Base-by-base conservation (phyloP, 2,797 vertebrate species). In the Scomberomorus guttatus region DNA sequence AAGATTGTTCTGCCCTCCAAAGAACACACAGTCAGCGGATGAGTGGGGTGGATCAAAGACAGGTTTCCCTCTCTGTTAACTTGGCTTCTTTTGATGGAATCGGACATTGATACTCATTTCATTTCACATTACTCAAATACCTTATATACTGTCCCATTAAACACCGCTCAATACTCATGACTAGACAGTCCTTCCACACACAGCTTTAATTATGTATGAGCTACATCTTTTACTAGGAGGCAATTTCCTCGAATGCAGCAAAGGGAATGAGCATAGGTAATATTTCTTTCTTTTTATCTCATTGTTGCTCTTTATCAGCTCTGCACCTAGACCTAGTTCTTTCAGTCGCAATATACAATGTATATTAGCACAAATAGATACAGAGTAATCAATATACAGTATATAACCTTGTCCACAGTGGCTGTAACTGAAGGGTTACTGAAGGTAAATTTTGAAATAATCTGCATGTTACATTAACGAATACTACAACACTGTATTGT, bases 11-110 rank as follows among this genome's bases (percentile, higher is more conserved):
- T 55, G 79, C 44, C 73, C 60, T 87, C 82, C 73, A 80, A 86
- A 85, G 79, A 85, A 88, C 75, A 86, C 79, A 58, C 51, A 84
- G 84, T 81, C 86, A 85, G 88, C 37, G 22, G 81, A 89, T 77
- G 72, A 84, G 70, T 50, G 55, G 76, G 85, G 81, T 29, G 86
- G 86, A 91, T 89, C 87, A 88, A 84, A 83, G 79, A 74, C 52
- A 54, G 66, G 54, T 79, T 83, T 83, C 67, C 69, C 72, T 80
- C 70, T 77, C 59, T 46, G 69, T 79, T 57, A 62, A 42, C 61
- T 81, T 73, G 56, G 50, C 73, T 48, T 72, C 64, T 64, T 71
- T 78, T 37, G 37, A 77, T 68, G 44, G 73, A 81, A 9, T 39
- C 73, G 66, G 70, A 79, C 82, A 51, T 77, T 59, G 62, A 83